Evolutionary conservation across 2,797 vertebrate species (phyloP), one percentile per base, ranked within the genome.

Genomic region (Muscicapa striata): DNA sequence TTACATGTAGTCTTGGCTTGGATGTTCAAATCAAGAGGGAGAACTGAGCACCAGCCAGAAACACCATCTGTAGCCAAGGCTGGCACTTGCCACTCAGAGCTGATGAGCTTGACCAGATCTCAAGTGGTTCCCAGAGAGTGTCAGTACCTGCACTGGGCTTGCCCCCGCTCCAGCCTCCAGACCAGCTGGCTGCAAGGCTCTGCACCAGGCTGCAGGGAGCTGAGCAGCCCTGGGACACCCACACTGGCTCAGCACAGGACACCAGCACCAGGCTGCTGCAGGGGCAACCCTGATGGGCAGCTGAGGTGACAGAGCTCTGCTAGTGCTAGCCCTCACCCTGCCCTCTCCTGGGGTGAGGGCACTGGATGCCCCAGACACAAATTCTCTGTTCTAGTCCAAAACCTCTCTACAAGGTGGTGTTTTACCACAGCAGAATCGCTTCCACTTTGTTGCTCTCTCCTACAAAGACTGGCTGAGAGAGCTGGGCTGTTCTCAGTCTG

Each of bases 241-340:
- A 19, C 4, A 1, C 10, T 13, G 46, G 22, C 72, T 52, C 55
- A 17, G 77, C 72, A 69, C 38, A 57, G 58, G 46, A 22, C 30
- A 41, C 10, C 66, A 48, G 30, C n/a, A 29, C 38, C 16, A 14
- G 48, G 45, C 48, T 84, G 76, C 19, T 29, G 54, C 3, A 70
- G 54, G 68, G 9, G 13, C n/a, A 48, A 6, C 41, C 57, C 27
- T 7, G 6, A 32, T 1, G 10, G 38, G 75, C 41, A 48, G 23
- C 24, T 0, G 0, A 27, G n/a, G 8, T 5, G n/a, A 26, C 1
- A 30, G 55, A 52, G 46, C 30, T n/a, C 26, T 7, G 30, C 22
- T 22, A 17, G 19, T 0, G 3, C 52, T 15, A 40, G 40, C 40
- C 40, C 40, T 72, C 58, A 41, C n/a, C 45, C 46, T 4, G 1